Evolutionary conservation across 92 coral and sea anemone genomes (phyloP), one percentile per base, ranked within the genome.

Genomic region (Epizoanthus ramosus): DNA sequence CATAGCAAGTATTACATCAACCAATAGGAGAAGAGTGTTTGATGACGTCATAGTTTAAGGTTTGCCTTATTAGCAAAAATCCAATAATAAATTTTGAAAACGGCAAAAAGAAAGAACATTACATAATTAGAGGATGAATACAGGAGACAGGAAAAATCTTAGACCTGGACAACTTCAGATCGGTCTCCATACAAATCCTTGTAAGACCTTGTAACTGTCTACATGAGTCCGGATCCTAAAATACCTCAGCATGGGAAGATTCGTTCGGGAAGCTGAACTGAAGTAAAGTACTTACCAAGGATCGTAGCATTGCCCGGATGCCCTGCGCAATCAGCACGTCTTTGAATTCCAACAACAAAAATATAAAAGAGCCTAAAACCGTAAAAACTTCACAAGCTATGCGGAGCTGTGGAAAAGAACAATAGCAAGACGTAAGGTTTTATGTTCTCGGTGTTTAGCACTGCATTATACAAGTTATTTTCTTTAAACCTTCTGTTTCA

Each of bases 271-370:
- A 37, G 6, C 43, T 37, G 43, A 37, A 37, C 31, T 2, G 31
- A 28, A 28, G 31, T 28, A 28, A 28, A 10, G 8, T 23, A 89
- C 95, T 86, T 80, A 93, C 98, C 89, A 91, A 28, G 21, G 91
- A 65, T 24, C 85, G 89, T 18, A 91, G 8, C 63, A 88, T 89
- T 8, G 95, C 87, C 4, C 73, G 53, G 9, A 84, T 18, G 39
- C 98, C 98, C 63, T 93, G 98, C 24, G 74, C 91, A n/a, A 91
- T 70, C 33, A 93, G 84, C 43, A 89, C 98, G 31, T 91, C 89
- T 68, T 93, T 93, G 73, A 93, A 83, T 61, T 93, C 98, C 35
- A 91, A 66, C 53, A 89, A 84, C 68, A 91, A 35, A 66, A 79
- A 93, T 10, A 84, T 74, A 5, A 91, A 18, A 15, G 98, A 89